phyloP scores from a whole-genome alignment of 1,140 invertebrate species.

The Acromyrmex echinatior region DNA sequence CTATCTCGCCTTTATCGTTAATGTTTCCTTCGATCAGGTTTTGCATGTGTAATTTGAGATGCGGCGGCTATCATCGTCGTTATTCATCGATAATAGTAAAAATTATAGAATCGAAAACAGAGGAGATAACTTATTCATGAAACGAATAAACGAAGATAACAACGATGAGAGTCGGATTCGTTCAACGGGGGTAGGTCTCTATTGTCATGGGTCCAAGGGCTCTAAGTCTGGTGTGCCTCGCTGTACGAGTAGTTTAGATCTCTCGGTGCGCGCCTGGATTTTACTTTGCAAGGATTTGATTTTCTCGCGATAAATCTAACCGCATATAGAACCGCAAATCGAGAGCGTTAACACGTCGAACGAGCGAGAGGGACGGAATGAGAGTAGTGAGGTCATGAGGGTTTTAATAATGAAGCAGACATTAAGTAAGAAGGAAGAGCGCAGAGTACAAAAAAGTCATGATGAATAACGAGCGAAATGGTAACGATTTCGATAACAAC shows the following conservation, averaged over 20 bases:
- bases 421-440: constrained; percentile 34
- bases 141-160: constrained; percentile 22
- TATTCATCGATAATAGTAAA: background rate
- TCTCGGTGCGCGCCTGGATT: constrained; percentile 94
- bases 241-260: constrained; percentile 94
- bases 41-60: background rate
- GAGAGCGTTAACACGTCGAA: constrained; percentile 67
- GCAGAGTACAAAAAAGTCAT: constrained; percentile 55
- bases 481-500: constrained; percentile 78
- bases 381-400: constrained; percentile 26
- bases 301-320: constrained; percentile 91
- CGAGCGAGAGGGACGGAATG: constrained; percentile 65
- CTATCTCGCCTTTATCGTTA: constrained; percentile 5
- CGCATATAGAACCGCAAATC: background rate
- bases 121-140: background rate
- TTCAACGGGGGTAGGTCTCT: constrained; percentile 48
- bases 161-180: constrained; percentile 18
- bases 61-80: constrained; percentile 26
- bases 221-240: constrained; percentile 93
- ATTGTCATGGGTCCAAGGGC: constrained; percentile 81
- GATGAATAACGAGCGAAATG: constrained; percentile 81
- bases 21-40: constrained; percentile 16
- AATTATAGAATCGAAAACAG: background rate
- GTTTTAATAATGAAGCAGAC: background rate
- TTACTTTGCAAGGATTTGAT: constrained; percentile 95